Evolutionary conservation across 2,888 invertebrate genomes (phyloP), one percentile per base, ranked within the genome.

Genomic region (Caradrina kadenii): DNA sequence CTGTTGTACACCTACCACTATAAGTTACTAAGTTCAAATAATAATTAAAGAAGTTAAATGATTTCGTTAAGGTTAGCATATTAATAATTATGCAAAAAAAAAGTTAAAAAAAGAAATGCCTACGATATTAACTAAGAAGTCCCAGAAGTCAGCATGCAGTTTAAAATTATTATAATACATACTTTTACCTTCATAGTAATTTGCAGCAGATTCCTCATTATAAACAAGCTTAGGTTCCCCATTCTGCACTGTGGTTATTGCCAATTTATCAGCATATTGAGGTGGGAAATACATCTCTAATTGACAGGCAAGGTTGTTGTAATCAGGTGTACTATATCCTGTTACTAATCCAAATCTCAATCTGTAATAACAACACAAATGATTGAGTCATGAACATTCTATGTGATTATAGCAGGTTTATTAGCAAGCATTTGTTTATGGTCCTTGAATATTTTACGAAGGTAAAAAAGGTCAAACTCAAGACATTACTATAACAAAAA

Each of bases 261-360:
- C 17, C 39, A 89, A 74, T 67, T 86, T 81, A 59, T 83, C 73
- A 11, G 65, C 55, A 59, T 74, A 62, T 26, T 71, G 73, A 64
- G 81, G 74, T 39, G 86, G 82, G 70, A 91, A 90, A 66, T 75
- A 64, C 48, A 88, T 83, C 53, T 89, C 89, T 73, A 92, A 68
- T 81, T 91, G 89, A 66, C 89, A 90, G 15, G 90, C 91, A 76
- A 91, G 80, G 73, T 93, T 92, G 59, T 83, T 78, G 63, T 89
- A 85, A 71, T 92, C 92, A 49, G 91, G 87, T 59, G 79, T 63
- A 64, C 79, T 71, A 48, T 59, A 63, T 60, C 88, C 92, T 19
- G 91, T 89, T 66, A 90, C 65, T 49, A 92, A 82, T 62, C 85
- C 89, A 55, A 91, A 66, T 50, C 76, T 80, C 35, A 92, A 79